Evolutionary conservation across 2,113 vertebrate species (phyloP).

Genomic region (Propithecus coquereli): DNA sequence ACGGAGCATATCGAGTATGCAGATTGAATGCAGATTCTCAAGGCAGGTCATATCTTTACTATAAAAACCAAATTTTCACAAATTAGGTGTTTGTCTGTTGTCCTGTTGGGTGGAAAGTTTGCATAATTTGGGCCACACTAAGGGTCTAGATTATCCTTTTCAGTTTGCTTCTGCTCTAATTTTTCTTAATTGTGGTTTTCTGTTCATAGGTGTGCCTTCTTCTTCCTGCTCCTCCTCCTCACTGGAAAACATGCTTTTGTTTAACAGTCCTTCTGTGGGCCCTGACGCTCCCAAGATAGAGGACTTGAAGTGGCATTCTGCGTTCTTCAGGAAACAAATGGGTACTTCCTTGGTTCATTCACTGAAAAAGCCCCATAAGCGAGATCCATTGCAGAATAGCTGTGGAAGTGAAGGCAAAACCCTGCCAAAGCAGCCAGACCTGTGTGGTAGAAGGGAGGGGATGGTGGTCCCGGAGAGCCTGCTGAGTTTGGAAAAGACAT

Average conservation of each 20-base stretch:
- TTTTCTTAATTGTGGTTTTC: background rate
- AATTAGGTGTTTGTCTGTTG: rapidly evolving
- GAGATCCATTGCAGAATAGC: slow-evolving; percentile 64
- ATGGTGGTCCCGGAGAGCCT: slow-evolving; percentile 50
- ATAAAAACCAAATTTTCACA: background rate
- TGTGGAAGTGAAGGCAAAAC: slow-evolving; percentile 59
- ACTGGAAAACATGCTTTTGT: slow-evolving; percentile 85
- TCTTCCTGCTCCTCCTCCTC: slow-evolving; percentile 76
- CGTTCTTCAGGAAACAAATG: slow-evolving; percentile 86
- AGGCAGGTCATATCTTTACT: background rate
- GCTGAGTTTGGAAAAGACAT: slow-evolving; percentile 76
- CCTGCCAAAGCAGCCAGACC: slow-evolving; percentile 62
- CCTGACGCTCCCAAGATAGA: slow-evolving; percentile 83
- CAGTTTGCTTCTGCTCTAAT: background rate
- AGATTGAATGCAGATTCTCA: background rate
- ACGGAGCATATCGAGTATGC: background rate
- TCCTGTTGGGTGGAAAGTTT: background rate
- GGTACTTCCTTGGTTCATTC: slow-evolving; percentile 79
- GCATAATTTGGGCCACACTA: background rate
- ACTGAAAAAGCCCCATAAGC: slow-evolving; percentile 80
- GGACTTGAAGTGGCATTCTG: slow-evolving; percentile 85
- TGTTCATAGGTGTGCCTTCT: slow-evolving; percentile 82
- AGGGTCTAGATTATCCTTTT: background rate
- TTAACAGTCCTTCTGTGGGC: slow-evolving; percentile 83
- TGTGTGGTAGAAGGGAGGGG: slow-evolving; percentile 45